A percentile compares a stretch with the other conserved stretches of the same genome.
phyloP scores from a whole-genome alignment of 2,888 invertebrate species.

The Drosophila kambysellisi region DNA sequence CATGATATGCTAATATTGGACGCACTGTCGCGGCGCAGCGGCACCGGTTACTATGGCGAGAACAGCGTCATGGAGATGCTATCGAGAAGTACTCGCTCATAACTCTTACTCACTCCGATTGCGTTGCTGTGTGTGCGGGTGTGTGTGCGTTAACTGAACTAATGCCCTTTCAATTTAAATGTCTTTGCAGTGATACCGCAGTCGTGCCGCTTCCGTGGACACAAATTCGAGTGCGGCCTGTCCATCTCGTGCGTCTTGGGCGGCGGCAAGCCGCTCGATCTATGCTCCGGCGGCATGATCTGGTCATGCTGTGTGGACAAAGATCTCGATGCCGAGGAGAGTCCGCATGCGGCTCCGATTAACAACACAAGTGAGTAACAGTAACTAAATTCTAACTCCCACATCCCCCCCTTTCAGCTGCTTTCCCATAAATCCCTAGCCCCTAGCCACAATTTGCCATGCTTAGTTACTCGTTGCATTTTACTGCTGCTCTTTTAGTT shows the following conservation, averaged over 20 bases:
- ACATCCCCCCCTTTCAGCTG: slow-evolving; percentile 26
- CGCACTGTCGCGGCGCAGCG: slow-evolving; percentile 88
- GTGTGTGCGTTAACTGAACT: slow-evolving; percentile 31
- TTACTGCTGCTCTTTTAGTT: slow-evolving; percentile 28
- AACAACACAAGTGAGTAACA: slow-evolving; percentile 94
- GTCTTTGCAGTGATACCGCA: slow-evolving; percentile 93
- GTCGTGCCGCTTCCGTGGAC: slow-evolving; percentile 93
- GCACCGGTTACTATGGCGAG: slow-evolving; percentile 86
- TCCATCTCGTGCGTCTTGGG: slow-evolving; percentile 96
- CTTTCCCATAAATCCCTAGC: not conserved
- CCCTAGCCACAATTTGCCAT: slow-evolving; percentile 11
- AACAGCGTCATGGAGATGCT: slow-evolving; percentile 93
- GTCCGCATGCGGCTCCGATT: slow-evolving; percentile 87
- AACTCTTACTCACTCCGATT: slow-evolving; percentile 7
- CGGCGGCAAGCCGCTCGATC: slow-evolving; percentile 94
- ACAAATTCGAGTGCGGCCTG: slow-evolving; percentile 94
- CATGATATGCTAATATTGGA: slow-evolving; percentile 91
- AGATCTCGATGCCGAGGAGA: slow-evolving; percentile 87
- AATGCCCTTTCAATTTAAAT: slow-evolving; percentile 47
- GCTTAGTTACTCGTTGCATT: slow-evolving; percentile 34
- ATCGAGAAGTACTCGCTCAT: slow-evolving; percentile 89
- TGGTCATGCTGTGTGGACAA: slow-evolving; percentile 97
- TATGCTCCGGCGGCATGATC: slow-evolving; percentile 96
- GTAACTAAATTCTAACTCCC: slow-evolving; percentile 51
- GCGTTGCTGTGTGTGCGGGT: slow-evolving; percentile 9